Evolutionary conservation across 2,797 vertebrate species (phyloP), one percentile per base, ranked within the genome.

Genomic region (Cyclura pinguis): DNA sequence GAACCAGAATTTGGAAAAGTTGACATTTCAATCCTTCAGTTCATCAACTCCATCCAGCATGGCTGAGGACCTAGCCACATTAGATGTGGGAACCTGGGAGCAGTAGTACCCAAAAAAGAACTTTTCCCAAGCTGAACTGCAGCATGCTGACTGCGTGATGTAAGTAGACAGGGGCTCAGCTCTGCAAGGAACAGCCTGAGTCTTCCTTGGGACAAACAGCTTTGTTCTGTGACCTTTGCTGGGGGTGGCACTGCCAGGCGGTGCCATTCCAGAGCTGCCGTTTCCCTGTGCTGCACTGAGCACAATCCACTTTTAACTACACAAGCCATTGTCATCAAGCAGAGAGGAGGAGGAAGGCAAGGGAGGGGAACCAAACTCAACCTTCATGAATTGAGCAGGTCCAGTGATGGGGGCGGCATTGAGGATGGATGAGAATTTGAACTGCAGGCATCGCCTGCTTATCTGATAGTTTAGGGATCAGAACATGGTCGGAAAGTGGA

Each of bases 131-230:
- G 42, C 1, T 1, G 38, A 50, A 13, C 29, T 12, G 59, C 73
- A 83, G 35, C 78, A 20, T 22, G 76, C 8, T 24, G 59, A 35
- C 47, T 52, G 14, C 74, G 13, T 59, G 90, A 69, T 50, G 38
- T 27, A 52, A 67, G 10, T 2, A 32, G 47, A 77, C 24, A 18
- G 64, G 35, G 22, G 7, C 20, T 0, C 62, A 10, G 38, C 50
- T 77, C 83, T 32, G 14, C 83, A 55, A 69, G 24, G 74, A 72
- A 72, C 47, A 29, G 83, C 59, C 82, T 38, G 55, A 85, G 74
- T 85, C 29, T 73, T 27, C 90, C 77, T 77, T 50, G n/a, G 77
- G 80, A 88, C 67, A 90, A 91, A 87, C 85, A 84, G 38, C 85
- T 22, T n/a, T 32, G 52, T 18, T 38, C 4, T 29, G 22, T 80